Evolutionary conservation across 1,140 invertebrate species (phyloP), one percentile per base, ranked within the genome.

Genomic region (Bicyclus anynana): DNA sequence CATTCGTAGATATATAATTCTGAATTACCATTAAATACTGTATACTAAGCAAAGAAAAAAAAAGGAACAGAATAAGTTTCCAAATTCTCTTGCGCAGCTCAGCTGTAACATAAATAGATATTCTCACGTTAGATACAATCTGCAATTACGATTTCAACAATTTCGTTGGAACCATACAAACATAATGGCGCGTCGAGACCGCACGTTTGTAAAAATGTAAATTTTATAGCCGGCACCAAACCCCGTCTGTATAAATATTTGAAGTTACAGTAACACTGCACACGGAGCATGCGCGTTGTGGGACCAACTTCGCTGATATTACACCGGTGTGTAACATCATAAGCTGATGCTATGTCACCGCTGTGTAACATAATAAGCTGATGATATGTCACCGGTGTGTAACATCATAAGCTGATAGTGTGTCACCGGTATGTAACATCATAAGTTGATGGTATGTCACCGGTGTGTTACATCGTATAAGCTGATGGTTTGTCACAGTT

Each of bases 131-230:
- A 26, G 55, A 58, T 52, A 52, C 48, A 58, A 58, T 58, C 49
- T 58, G 14, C 48, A 52, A 58, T 57, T 57, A 57, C 48, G 35
- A 33, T 53, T 51, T 51, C 17, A 53, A 46, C 56, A 64, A 59
- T 55, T 50, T 9, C 51, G 29, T 44, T 26, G 51, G 29, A 38
- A 53, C 33, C 60, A 40, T 29, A 62, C 57, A 57, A 65, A 67
- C 52, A 59, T 58, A 55, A 62, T 51, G 37, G 46, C 27, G 62
- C 52, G 50, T 47, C 50, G 58, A 50, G 53, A 58, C 57, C 58
- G 38, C 62, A 62, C 62, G 72, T 75, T 72, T 70, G 74, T 77
- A 76, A 80, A 80, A 80, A 80, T 80, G 77, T 77, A 91, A 67
- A 72, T 90, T 76, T 65, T 89, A 87, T 77, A 83, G 89, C 58